Base-by-base conservation (phyloP, 1,140 invertebrate genomes). In the Holotrichia oblita region DNA sequence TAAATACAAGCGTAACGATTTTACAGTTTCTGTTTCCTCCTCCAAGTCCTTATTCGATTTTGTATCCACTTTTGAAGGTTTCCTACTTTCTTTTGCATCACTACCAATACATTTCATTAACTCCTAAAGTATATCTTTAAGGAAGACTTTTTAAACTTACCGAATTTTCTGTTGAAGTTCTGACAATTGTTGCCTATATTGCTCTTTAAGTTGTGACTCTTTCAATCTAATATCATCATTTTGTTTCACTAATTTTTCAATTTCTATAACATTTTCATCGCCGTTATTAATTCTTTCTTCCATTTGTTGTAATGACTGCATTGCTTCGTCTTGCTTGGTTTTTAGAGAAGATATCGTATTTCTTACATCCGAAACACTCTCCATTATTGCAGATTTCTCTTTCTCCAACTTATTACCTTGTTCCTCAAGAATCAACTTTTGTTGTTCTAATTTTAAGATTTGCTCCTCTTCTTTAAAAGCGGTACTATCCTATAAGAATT, bases 181-280 rank as follows among this genome's bases (percentile, higher is more conserved):
- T 75, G 86, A 87, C 75, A 93, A 85, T 85, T 94, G 92, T 22
- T 87, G 86, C 83, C 92, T 93, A 82, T 95, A 97, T 78, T 93
- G 91, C 78, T 94, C 91, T 79, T 92, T 92, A 83, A 95, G 96
- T 81, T 92, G 89, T 14, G 89, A 87, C 83, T 96, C 94, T 84
- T 94, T 91, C 78, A 91, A 89, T 83, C 93, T 94, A 9, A 96
- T 85, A 81, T 90, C 90, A 82, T 96, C 94, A 84, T 94, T 92
- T 80, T 93, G 87, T 6, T 90, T 88, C 9, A 96, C 88, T 80
- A 95, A 85, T 61, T 89, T 87, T 81, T 93, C 89, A 20, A 95
- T 86, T 82, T 90, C 91, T 80, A 90, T 87, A n/a, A 94, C 79
- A 42, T 90, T 85, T 42, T 92, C 94, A 78, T 34, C 12, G 22